A percentile compares a stretch with the other conserved stretches of the same genome.
phyloP scores from a whole-genome alignment of 2,113 vertebrate species.

The Tachuris rubrigastra region DNA sequence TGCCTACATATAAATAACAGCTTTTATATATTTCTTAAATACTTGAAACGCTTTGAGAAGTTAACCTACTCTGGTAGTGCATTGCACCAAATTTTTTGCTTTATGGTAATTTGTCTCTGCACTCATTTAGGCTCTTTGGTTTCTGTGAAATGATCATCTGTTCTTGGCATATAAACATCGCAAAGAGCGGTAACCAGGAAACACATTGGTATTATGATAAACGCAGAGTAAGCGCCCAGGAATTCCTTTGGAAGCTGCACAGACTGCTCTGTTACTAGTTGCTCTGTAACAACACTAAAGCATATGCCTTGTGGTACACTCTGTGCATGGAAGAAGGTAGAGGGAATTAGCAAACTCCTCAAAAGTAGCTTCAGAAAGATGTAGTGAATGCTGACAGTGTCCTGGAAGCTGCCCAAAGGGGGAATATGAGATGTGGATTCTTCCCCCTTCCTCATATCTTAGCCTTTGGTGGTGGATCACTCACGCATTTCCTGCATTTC shows the following conservation, averaged over 20 bases:
- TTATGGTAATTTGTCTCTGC: not conserved
- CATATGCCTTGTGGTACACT: not conserved
- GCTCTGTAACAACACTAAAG: not conserved
- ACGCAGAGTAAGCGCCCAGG: not conserved
- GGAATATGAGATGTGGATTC: not conserved
- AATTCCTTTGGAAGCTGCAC: constrained; percentile 4
- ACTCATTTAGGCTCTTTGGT: not conserved
- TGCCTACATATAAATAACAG: not conserved
- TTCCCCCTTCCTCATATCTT: not conserved
- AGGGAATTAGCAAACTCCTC: not conserved
- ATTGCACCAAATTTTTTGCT: not conserved
- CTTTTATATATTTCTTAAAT: not conserved
- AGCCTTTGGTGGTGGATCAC: not conserved
- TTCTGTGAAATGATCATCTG: not conserved
- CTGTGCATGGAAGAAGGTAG: not conserved
- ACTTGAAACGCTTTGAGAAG: not conserved
- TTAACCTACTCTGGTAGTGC: not conserved
- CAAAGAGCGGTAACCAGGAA: not conserved
- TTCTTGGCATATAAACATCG: not conserved
- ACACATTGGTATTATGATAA: not conserved
- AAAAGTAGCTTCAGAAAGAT: not conserved
- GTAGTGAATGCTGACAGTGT: not conserved
- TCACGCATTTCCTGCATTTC: not conserved
- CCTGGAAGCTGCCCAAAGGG: accelerated
- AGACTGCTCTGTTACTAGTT: not conserved